Percentiles rank a stretch among this genome's conserved stretches.
Conservation (phyloP, 2,113 vertebrate species). For the Elanus axillaris region DNA sequence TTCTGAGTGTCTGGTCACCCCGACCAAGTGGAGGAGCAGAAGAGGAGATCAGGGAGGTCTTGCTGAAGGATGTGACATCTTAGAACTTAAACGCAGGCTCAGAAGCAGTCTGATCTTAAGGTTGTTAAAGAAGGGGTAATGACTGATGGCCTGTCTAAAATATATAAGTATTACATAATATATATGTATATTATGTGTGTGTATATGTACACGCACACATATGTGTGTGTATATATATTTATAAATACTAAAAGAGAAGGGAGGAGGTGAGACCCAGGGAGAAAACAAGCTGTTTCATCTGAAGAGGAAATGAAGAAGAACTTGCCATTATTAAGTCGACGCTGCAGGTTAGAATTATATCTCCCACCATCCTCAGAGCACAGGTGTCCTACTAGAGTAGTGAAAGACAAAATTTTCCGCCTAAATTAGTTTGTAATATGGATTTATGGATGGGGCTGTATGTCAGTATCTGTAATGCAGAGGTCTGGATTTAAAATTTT, state of each 20-base stretch:
- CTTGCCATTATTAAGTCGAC: not conserved
- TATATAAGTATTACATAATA: not conserved
- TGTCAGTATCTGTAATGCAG: not conserved
- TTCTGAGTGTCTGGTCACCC: not conserved
- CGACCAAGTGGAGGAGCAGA: not conserved
- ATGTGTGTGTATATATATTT: rapidly evolving
- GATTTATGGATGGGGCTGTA: not conserved
- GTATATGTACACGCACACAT: rapidly evolving
- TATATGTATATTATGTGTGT: rapidly evolving
- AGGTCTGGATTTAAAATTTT: not conserved
- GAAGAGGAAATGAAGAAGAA: not conserved
- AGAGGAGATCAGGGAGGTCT: not conserved
- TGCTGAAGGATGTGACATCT: not conserved
- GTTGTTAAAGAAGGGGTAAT: not conserved
- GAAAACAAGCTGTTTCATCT: not conserved
- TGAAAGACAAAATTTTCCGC: not conserved
- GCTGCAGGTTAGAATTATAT: not conserved
- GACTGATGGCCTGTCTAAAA: not conserved
- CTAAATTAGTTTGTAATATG: not conserved
- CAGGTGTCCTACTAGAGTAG: not conserved
- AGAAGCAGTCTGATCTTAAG: not conserved
- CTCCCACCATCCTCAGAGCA: not conserved
- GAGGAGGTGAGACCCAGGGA: not conserved
- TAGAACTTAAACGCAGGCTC: not conserved
- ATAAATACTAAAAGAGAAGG: not conserved